These are phyloP conservation scores for Athene cunicularia DNA, from an alignment of 2,113 vertebrate species.

Conservation along the genomic window DNA sequence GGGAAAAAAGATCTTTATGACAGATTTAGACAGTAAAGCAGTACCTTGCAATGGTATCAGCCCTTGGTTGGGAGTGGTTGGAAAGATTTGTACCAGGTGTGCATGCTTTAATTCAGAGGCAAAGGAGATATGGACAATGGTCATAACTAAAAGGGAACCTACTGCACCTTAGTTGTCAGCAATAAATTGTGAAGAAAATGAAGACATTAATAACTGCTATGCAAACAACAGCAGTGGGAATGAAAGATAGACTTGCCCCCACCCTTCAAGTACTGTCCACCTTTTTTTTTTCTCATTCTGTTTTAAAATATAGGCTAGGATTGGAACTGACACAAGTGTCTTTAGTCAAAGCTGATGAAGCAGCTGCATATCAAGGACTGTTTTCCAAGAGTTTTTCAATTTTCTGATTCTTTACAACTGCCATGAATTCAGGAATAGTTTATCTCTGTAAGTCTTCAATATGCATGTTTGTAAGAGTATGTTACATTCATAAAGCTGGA, in stretches of 20 bases:
- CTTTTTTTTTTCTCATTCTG: neutral
- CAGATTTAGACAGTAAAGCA: neutral
- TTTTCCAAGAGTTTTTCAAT: neutral
- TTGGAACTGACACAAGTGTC: neutral
- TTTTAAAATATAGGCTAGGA: neutral
- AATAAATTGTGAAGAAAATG: neutral
- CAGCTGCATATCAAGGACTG: neutral
- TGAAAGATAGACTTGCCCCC: neutral
- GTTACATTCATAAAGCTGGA: neutral
- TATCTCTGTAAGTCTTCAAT: neutral
- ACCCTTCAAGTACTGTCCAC: neutral
- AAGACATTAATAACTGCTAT: accelerated
- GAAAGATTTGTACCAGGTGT: neutral
- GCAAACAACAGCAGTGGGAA: neutral
- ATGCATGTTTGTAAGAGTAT: neutral
- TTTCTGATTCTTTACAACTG: neutral
- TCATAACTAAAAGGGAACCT: neutral
- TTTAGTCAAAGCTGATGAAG: neutral
- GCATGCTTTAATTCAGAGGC: neutral
- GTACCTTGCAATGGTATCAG: neutral
- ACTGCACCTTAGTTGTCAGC: neutral
- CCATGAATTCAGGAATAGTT: neutral
- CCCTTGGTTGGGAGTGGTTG: neutral
- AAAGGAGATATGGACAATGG: neutral
- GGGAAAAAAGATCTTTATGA: neutral